Evolutionary conservation across 2,797 vertebrate species (phyloP).

Genomic region (Etheostoma perlongum): DNA sequence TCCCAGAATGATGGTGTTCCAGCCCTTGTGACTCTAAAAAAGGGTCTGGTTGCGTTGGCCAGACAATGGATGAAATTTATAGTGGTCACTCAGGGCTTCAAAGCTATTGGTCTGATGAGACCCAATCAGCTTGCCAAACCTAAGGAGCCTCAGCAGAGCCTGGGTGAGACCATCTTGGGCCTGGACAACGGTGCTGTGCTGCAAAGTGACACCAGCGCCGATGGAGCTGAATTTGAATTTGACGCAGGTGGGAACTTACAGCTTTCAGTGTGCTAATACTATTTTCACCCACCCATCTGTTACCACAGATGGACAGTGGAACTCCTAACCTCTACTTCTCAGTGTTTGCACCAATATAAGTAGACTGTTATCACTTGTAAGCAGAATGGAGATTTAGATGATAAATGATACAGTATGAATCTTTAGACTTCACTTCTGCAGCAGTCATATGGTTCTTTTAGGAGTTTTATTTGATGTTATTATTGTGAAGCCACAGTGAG

Average conservation of each 20-base stretch:
- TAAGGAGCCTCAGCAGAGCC: conserved; percentile 79
- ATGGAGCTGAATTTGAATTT: conserved; percentile 97
- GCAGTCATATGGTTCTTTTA: conserved; percentile 22
- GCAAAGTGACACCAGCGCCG: conserved; percentile 97
- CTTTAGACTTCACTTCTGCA: neutral
- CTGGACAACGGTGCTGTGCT: conserved; percentile 91
- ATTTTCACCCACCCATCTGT: conserved; percentile 26
- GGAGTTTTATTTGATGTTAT: conserved; percentile 60
- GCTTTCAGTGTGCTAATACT: conserved; percentile 24
- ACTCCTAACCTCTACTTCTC: conserved; percentile 25
- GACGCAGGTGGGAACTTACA: conserved; percentile 90
- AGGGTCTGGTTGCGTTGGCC: conserved; percentile 96
- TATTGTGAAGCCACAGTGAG: conserved; percentile 93
- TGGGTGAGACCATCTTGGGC: conserved; percentile 82
- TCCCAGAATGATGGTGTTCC: conserved; percentile 95
- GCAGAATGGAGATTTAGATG: neutral
- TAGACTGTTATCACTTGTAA: conserved; percentile 9
- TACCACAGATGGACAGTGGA: conserved; percentile 38
- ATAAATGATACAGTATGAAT: neutral
- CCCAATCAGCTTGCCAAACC: conserved; percentile 90
- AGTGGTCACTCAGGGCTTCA: conserved; percentile 98
- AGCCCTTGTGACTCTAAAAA: conserved; percentile 96
- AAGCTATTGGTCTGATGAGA: conserved; percentile 93
- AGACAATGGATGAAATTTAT: conserved; percentile 99
- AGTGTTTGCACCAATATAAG: conserved; percentile 28